Percentiles rank a stretch among this genome's conserved stretches.
These are phyloP conservation scores for Machimus atricapillus DNA, from an alignment of 2,888 invertebrate species.

Conservation along the genomic window DNA sequence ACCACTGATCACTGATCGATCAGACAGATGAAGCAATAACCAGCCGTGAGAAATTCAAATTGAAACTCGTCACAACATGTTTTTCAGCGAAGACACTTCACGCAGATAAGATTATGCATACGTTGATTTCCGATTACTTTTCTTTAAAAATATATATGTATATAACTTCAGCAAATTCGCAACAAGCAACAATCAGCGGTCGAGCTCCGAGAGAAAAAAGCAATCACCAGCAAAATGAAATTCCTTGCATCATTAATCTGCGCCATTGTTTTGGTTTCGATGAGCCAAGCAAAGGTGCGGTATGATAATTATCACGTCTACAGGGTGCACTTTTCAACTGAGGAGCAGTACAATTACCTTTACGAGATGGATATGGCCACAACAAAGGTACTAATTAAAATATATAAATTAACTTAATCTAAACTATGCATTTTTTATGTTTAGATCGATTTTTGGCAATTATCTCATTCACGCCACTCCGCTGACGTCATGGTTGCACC, in stretches of 20 bases:
- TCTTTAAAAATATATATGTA: neutral
- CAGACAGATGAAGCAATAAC: neutral
- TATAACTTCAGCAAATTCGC: neutral
- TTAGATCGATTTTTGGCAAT: constrained; percentile 10
- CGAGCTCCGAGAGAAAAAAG: neutral
- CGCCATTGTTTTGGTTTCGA: neutral
- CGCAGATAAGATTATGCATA: neutral
- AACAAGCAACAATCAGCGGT: neutral
- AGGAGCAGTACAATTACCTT: neutral
- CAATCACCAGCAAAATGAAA: neutral
- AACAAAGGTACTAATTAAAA: neutral
- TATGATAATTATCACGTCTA: constrained; percentile 19
- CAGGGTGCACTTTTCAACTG: neutral
- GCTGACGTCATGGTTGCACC: constrained; percentile 33
- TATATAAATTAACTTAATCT: neutral
- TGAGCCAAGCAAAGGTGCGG: neutral
- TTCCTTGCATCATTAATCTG: constrained; percentile 1
- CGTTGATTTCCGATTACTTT: neutral
- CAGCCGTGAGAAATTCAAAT: neutral
- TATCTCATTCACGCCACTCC: neutral
- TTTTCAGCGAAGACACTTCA: neutral
- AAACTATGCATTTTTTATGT: neutral
- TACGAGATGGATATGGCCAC: neutral
- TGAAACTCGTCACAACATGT: neutral
- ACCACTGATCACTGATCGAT: neutral